Conservation (phyloP, 1,140 invertebrate species). For the Drosophila novamexicana region DNA sequence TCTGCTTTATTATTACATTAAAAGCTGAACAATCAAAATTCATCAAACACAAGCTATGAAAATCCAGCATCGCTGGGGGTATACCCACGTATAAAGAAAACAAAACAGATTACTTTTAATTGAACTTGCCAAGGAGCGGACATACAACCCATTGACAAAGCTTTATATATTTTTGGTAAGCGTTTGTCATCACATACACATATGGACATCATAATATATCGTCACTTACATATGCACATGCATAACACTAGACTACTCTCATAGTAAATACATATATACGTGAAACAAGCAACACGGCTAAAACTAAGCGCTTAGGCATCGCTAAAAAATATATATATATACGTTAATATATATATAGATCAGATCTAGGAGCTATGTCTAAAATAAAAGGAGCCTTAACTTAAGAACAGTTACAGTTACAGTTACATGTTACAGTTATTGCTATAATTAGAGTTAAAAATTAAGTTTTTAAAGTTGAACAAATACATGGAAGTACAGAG, state of each 20-base stretch:
- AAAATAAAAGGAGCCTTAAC: slow-evolving; percentile 12
- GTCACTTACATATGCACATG: slow-evolving; percentile 11
- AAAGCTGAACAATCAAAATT: too few relatives aligned
- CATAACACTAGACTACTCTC: background rate
- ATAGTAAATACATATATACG: slow-evolving; percentile 7
- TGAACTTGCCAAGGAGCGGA: background rate
- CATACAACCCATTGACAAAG: slow-evolving; percentile 11
- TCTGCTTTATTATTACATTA: too few relatives aligned
- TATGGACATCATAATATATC: slow-evolving; percentile 9
- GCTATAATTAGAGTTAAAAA: slow-evolving; percentile 11
- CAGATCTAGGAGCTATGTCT: slow-evolving; percentile 10
- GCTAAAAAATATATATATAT: background rate
- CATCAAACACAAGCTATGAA: too few relatives aligned
- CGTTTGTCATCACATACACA: slow-evolving; percentile 25
- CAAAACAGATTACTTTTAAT: background rate
- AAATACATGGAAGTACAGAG: slow-evolving; percentile 42
- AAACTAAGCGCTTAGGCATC: slow-evolving; percentile 13
- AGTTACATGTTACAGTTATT: slow-evolving; percentile 1
- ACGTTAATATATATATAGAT: slow-evolving; percentile 1
- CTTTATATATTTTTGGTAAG: slow-evolving; percentile 48
- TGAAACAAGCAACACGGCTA: slow-evolving; percentile 43
- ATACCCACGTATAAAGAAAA: background rate
- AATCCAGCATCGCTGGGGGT: too few relatives aligned
- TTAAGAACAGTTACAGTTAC: slow-evolving; percentile 14
- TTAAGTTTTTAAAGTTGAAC: slow-evolving; percentile 10